These are phyloP conservation scores for Therioaphis trifolii DNA, from an alignment of 2,888 invertebrate genomes.

Conservation along the genomic window DNA sequence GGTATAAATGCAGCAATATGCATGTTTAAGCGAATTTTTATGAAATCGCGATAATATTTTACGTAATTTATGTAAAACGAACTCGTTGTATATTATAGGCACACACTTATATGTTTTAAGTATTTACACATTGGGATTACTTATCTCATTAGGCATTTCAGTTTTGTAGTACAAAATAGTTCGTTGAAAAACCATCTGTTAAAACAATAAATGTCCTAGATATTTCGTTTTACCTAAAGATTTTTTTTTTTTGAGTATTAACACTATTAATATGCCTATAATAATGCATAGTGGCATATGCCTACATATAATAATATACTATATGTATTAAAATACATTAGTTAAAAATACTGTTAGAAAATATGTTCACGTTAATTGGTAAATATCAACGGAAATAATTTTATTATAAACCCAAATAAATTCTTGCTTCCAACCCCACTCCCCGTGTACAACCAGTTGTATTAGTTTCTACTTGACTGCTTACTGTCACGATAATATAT, in stretches of 20 bases:
- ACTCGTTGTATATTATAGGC: not conserved
- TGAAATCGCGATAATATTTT: not conserved
- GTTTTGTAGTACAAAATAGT: not conserved
- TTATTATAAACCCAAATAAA: not conserved
- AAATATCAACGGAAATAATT: not conserved
- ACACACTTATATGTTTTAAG: not conserved
- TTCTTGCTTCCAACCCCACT: not conserved
- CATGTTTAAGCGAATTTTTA: not conserved
- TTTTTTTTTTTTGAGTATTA: too few species aligned
- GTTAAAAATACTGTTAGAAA: not conserved
- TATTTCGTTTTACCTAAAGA: too few species aligned
- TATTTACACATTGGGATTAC: not conserved
- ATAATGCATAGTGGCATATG: too few species aligned
- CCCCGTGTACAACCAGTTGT: not conserved
- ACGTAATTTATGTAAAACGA: not conserved
- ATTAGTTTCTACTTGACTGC: conserved; percentile 1
- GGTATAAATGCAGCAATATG: too few species aligned
- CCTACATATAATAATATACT: too few species aligned
- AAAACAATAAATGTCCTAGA: too few species aligned
- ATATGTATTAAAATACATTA: not conserved
- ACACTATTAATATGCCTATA: too few species aligned
- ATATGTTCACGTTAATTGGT: not conserved
- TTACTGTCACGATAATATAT: not conserved
- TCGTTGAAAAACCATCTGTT: too few species aligned
- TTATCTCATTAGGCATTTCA: not conserved